Conservation (phyloP, 2,797 vertebrate species). For the Peromyscus aztecus region DNA sequence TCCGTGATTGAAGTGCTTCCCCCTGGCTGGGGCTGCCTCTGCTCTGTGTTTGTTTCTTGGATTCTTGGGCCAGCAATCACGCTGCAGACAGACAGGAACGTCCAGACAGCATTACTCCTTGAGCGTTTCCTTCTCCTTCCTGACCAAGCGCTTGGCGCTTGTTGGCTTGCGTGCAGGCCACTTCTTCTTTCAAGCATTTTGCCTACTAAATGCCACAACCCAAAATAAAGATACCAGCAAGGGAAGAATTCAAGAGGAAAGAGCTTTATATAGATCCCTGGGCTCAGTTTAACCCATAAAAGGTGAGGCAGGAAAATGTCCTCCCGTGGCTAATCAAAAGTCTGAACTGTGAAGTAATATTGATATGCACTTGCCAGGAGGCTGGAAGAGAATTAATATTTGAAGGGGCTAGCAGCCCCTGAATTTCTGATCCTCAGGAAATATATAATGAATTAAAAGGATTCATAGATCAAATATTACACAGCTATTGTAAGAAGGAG, state of each 20-base stretch:
- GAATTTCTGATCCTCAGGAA: conserved; percentile 77
- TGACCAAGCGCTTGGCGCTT: neutral
- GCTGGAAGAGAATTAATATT: conserved; percentile 10
- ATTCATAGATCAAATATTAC: conserved; percentile 75
- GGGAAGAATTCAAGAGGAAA: neutral
- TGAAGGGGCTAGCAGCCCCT: conserved; percentile 65
- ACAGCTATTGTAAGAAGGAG: conserved; percentile 65
- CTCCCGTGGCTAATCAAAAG: conserved; percentile 23
- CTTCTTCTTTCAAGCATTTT: neutral
- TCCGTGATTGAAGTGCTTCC: neutral
- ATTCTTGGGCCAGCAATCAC: accelerated
- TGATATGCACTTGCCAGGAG: neutral
- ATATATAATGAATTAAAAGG: conserved; percentile 75
- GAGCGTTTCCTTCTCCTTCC: neutral
- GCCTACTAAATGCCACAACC: conserved; percentile 43
- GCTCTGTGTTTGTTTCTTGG: neutral
- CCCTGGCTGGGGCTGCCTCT: neutral
- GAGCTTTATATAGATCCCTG: conserved; percentile 24
- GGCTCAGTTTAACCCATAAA: conserved; percentile 49
- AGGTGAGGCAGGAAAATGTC: neutral
- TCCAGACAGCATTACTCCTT: neutral
- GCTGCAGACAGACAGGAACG: neutral
- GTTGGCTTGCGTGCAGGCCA: neutral
- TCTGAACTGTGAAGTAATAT: neutral
- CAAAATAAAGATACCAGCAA: conserved; percentile 62